phyloP scores from a whole-genome alignment of 2,113 vertebrate genomes.

The Hemichromis elongatus region DNA sequence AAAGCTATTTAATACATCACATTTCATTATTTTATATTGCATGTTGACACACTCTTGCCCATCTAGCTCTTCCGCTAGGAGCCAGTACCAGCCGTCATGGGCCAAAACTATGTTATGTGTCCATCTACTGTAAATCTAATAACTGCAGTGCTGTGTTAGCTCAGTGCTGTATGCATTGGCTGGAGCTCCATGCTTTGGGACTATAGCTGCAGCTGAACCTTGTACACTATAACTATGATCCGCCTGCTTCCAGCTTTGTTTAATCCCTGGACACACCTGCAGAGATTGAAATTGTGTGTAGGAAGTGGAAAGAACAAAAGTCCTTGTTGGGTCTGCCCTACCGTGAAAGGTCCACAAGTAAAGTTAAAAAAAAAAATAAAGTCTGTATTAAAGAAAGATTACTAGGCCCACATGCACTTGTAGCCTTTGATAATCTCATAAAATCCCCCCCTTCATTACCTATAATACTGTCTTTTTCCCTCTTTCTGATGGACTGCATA shows the following conservation, averaged over 20 bases:
- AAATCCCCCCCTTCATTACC: constrained; percentile 22
- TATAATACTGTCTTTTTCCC: constrained; percentile 27
- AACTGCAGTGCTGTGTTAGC: constrained; percentile 11
- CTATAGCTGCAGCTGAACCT: constrained; percentile 36
- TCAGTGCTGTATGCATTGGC: not conserved
- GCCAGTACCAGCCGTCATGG: not conserved
- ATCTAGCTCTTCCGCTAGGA: not conserved
- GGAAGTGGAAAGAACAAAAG: constrained; percentile 10
- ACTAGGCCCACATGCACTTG: not conserved
- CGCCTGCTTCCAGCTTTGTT: constrained; percentile 29
- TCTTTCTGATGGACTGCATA: constrained; percentile 60
- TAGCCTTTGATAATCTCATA: constrained; percentile 1
- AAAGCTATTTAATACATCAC: not conserved
- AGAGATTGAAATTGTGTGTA: constrained; percentile 30
- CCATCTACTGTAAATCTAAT: not conserved
- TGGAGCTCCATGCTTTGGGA: constrained; percentile 22
- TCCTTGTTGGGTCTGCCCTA: not conserved
- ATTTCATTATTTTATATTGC: not conserved
- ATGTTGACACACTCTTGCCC: not conserved
- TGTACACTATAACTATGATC: constrained; percentile 15
- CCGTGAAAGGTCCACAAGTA: not conserved
- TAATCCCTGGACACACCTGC: constrained; percentile 41
- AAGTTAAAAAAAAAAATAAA: not conserved
- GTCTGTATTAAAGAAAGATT: not conserved
- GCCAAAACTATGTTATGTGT: not conserved